Conservation (phyloP, 2,113 vertebrate species). For the Gracilinanus agilis region DNA sequence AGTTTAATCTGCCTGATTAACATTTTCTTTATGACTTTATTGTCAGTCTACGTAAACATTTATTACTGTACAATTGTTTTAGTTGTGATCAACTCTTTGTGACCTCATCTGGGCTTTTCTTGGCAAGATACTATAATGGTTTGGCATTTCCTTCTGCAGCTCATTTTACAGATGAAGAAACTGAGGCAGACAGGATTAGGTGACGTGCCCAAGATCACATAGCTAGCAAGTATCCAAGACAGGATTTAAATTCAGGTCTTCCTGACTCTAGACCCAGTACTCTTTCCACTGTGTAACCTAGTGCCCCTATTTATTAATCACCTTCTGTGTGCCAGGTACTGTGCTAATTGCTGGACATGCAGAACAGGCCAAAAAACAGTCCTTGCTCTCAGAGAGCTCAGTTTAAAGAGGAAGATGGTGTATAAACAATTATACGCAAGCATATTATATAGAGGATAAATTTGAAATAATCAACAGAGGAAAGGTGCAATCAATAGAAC, state of each 20-base stretch:
- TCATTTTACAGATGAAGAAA: too few relatives aligned
- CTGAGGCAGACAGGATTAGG: too few relatives aligned
- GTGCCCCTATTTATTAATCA: not conserved
- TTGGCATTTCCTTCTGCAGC: too few relatives aligned
- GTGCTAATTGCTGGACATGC: not conserved
- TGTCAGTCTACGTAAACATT: not conserved
- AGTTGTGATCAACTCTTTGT: too few relatives aligned
- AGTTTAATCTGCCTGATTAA: not conserved
- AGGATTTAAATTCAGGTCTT: too few relatives aligned
- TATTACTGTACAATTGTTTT: too few relatives aligned
- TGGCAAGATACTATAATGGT: too few relatives aligned
- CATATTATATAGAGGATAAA: not conserved
- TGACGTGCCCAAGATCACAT: too few relatives aligned
- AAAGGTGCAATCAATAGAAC: not conserved
- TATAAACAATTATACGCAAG: not conserved
- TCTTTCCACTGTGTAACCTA: too few relatives aligned
- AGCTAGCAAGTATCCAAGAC: too few relatives aligned
- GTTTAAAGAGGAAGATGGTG: not conserved
- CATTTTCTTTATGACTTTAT: not conserved
- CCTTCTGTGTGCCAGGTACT: not conserved
- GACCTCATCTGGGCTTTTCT: too few relatives aligned
- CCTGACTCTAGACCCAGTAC: too few relatives aligned
- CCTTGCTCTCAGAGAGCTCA: not conserved
- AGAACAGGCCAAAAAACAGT: not conserved
- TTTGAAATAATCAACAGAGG: not conserved